Evolutionary conservation across 1,140 invertebrate species (phyloP), one percentile per base, ranked within the genome.

Genomic region (Lasioglossum baleicum): DNA sequence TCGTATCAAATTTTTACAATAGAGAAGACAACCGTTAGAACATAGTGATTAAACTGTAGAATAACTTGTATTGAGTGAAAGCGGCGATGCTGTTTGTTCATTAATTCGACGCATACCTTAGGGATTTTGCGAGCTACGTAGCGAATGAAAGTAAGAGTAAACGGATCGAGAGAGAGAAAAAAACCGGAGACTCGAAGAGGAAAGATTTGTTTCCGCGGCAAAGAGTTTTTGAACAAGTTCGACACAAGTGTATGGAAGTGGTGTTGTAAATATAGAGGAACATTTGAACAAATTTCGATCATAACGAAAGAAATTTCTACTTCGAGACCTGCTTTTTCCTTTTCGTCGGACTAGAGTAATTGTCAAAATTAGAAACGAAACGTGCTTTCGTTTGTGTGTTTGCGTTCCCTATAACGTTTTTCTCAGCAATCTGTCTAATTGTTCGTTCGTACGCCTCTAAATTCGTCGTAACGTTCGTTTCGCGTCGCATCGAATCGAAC

Each of bases 1-100:
- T 84, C 63, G 71, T 83, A 83, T 72, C 17, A 44, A 70, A 67
- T 67, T 80, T 75, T 84, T 71, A 83, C 68, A 72, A 72, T 68
- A 75, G 44, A 5, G 17, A 53, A 58, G 56, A 60, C 13, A 48
- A 61, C 60, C 51, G 60, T 58, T 75, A 40, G 22, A 22, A 35
- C 64, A 31, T 35, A 26, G 44, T 56, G 58, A 78, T n/a, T 31
- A 58, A 42, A 44, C 40, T 51, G 11, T 73, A 42, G 17, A 53
- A 51, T 81, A 35, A 26, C 61, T 11, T 17, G 13, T 35, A 10
- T 63, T 6, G 61, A 63, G 31, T 63, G 61, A 63, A 63, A 63
- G 61, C 31, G 40, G 51, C 51, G 44, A 76, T 20, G 51, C 35
- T 69, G 51, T 69, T 48, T 77, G 70, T 76, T 73, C 71, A 81